These are phyloP conservation scores for Cathartes aura DNA, from an alignment of 2,113 vertebrate genomes.

Conservation along the genomic window DNA sequence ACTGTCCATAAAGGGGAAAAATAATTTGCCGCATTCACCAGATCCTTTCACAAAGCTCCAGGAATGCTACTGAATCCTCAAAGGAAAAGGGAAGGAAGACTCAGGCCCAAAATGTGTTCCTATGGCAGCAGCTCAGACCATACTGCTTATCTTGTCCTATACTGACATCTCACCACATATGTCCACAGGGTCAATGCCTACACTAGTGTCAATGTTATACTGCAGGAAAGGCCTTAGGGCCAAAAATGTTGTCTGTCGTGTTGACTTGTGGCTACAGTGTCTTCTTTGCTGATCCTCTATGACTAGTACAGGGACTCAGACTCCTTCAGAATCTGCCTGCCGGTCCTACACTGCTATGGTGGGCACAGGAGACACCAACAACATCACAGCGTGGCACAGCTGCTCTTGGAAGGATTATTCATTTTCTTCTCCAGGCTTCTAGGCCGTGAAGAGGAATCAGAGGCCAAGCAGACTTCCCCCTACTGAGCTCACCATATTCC, in stretches of 20 bases:
- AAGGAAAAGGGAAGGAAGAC: neutral
- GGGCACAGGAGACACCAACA: neutral
- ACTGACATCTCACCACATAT: neutral
- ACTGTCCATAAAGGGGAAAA: neutral
- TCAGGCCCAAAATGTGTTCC: neutral
- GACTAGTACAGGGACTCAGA: fast-evolving
- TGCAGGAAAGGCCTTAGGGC: neutral
- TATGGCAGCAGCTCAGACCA: neutral
- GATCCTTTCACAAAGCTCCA: neutral
- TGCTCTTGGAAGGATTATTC: neutral
- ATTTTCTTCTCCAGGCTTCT: neutral
- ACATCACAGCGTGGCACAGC: neutral
- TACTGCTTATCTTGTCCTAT: neutral
- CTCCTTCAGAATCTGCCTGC: neutral
- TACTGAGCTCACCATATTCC: neutral
- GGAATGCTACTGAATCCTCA: neutral
- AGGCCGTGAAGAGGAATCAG: neutral
- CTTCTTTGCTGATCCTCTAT: neutral
- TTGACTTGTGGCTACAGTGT: neutral
- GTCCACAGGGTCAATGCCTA: neutral
- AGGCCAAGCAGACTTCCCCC: neutral
- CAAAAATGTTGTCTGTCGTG: neutral
- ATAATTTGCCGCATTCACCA: neutral
- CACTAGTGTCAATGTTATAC: neutral
- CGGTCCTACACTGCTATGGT: no score